Evolutionary conservation across 2,113 vertebrate species (phyloP).

Genomic region (Montifringilla adamsi): DNA sequence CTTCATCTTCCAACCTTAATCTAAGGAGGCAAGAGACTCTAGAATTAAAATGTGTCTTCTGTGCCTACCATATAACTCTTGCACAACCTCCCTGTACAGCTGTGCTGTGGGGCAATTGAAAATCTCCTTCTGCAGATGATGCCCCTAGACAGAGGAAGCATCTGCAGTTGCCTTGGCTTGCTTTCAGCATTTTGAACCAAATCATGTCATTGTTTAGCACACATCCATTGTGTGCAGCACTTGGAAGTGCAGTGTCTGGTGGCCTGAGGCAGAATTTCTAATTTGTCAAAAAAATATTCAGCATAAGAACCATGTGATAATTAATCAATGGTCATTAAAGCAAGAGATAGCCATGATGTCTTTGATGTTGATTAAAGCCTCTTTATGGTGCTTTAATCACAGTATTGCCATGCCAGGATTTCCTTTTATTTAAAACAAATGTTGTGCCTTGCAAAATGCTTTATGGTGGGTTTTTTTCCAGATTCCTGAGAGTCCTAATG

Average conservation of each 20-base stretch:
- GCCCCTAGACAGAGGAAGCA: neutral
- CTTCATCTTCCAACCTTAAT: neutral
- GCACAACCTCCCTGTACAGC: neutral
- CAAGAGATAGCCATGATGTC: neutral
- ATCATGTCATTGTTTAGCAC: neutral
- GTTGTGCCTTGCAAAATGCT: neutral
- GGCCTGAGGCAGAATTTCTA: neutral
- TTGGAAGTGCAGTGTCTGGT: neutral
- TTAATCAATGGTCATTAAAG: slow-evolving; percentile 24
- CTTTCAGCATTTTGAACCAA: neutral
- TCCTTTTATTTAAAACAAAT: slow-evolving; percentile 50
- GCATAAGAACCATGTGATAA: neutral
- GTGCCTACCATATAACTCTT: neutral
- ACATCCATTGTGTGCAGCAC: neutral
- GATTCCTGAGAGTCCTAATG: neutral
- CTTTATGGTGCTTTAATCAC: slow-evolving; percentile 32
- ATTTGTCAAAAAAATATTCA: neutral
- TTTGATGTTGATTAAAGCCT: neutral
- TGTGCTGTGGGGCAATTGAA: neutral
- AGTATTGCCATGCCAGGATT: slow-evolving; percentile 9
- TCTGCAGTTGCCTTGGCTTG: neutral
- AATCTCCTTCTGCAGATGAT: neutral
- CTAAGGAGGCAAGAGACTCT: neutral
- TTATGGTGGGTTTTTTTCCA: accelerated
- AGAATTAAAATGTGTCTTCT: neutral